These are phyloP conservation scores for Macrophya alboannulata DNA, from an alignment of 2,888 invertebrate species.

Conservation along the genomic window DNA sequence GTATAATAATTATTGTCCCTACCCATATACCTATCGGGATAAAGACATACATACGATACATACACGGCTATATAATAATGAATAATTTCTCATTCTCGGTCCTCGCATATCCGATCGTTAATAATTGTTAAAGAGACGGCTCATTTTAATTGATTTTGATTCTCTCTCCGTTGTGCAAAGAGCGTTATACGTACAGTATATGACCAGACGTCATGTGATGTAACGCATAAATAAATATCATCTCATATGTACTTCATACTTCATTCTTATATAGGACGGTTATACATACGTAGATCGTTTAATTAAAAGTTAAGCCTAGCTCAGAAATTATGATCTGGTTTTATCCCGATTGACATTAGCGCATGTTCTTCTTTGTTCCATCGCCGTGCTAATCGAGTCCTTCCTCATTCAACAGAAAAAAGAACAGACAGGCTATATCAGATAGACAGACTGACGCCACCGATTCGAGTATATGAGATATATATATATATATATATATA, in stretches of 20 bases:
- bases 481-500: neutral
- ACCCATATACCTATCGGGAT: too few relatives aligned
- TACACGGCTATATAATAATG: too few relatives aligned
- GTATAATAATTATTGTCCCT: too few relatives aligned
- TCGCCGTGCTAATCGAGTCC: conserved; percentile 14
- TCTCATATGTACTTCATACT: neutral
- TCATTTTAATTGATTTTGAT: neutral
- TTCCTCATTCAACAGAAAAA: conserved; percentile 18
- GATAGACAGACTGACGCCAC: conserved; percentile 29
- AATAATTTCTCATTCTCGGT: neutral
- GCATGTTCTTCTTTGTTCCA: neutral
- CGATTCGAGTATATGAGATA: neutral
- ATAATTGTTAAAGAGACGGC: neutral
- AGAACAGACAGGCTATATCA: neutral
- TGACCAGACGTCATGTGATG: neutral
- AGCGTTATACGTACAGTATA: neutral
- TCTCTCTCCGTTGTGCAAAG: neutral
- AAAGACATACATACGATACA: too few relatives aligned
- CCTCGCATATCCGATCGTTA: neutral
- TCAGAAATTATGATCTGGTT: conserved; percentile 15
- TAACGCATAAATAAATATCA: neutral
- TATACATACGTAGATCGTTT: neutral
- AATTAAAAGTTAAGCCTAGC: conserved; percentile 14
- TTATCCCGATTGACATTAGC: conserved; percentile 34
- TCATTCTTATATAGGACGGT: neutral